Evolutionary conservation across 2,797 vertebrate genomes (phyloP).

Genomic region (Microctenopoma stevenorrisi): DNA sequence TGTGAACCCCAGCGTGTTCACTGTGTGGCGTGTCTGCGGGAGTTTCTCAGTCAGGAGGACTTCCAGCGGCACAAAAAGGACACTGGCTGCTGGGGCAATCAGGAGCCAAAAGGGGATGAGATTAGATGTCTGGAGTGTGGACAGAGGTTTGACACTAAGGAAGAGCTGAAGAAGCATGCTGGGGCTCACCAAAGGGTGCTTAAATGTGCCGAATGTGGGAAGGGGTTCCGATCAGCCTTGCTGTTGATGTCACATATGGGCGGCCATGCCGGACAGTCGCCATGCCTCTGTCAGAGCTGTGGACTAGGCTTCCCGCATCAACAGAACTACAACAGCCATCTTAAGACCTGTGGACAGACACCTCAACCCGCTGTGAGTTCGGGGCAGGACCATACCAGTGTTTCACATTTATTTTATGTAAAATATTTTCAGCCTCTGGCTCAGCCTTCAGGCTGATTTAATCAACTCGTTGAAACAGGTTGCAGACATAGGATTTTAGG

Average conservation of each 20-base stretch:
- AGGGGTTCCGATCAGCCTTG: conserved; percentile 83
- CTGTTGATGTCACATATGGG: conserved; percentile 88
- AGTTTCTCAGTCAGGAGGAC: conserved; percentile 78
- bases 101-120: conserved; percentile 70
- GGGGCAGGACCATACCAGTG: neutral
- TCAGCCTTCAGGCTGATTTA: neutral
- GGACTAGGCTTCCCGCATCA: conserved; percentile 86
- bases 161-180: conserved; percentile 83
- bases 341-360: conserved; percentile 79
- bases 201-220: conserved; percentile 84
- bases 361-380: conserved; percentile 66
- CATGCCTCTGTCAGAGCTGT: conserved; percentile 84
- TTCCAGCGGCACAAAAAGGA: conserved; percentile 85
- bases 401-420: neutral
- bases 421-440: neutral
- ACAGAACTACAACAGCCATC: conserved; percentile 83
- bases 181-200: conserved; percentile 85
- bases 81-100: conserved; percentile 86
- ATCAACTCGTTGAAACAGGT: neutral
- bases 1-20: conserved; percentile 81
- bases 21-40: conserved; percentile 83
- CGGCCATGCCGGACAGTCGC: conserved; percentile 79
- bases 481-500: neutral
- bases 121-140: conserved; percentile 86
- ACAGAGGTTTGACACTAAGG: conserved; percentile 70